These are phyloP conservation scores for Stegana nigrithorax DNA, from an alignment of 2,888 invertebrate genomes.

Conservation along the genomic window DNA sequence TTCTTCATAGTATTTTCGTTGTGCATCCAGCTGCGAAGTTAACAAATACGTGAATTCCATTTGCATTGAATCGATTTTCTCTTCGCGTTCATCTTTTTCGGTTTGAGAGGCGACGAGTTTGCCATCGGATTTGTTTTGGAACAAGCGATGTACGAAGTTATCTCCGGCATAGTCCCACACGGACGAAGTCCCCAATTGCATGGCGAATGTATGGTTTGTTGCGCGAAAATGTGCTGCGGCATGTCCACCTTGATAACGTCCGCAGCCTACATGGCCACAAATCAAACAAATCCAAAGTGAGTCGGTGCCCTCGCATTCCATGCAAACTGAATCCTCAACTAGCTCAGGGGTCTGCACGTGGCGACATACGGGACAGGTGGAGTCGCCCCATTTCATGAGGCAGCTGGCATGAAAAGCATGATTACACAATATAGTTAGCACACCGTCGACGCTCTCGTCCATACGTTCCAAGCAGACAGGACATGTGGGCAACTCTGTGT, in stretches of 20 bases:
- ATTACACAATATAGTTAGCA: conserved; percentile 97
- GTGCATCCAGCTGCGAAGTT: conserved; percentile 94
- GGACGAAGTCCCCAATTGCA: conserved; percentile 94
- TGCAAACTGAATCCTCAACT: conserved; percentile 72
- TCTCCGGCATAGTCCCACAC: conserved; percentile 99
- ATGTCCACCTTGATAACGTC: conserved; percentile 89
- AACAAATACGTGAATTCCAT: conserved; percentile 96
- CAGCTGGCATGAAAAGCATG: conserved; percentile 98
- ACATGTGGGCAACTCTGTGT: conserved; percentile 96
- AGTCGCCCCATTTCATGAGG: conserved; percentile 95
- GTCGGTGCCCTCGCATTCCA: conserved; percentile 75
- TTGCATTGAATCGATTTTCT: conserved; percentile 94
- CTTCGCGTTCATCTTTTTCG: conserved; percentile 74
- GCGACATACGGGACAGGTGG: conserved; percentile 97
- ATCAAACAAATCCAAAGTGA: conserved; percentile 98
- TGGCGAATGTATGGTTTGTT: conserved; percentile 96
- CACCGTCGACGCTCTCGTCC: conserved; percentile 99
- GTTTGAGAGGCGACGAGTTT: conserved; percentile 88
- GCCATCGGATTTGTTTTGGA: conserved; percentile 97
- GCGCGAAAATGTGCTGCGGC: conserved; percentile 95
- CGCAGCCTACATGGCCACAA: conserved; percentile 98
- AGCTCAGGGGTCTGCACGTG: conserved; percentile 74
- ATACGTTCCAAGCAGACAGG: conserved; percentile 86
- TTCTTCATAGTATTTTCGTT: conserved; percentile 92
- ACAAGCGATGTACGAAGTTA: conserved; percentile 89